These are phyloP conservation scores for Odontophorus gujanensis DNA, from an alignment of 2,113 vertebrate species.

Conservation along the genomic window DNA sequence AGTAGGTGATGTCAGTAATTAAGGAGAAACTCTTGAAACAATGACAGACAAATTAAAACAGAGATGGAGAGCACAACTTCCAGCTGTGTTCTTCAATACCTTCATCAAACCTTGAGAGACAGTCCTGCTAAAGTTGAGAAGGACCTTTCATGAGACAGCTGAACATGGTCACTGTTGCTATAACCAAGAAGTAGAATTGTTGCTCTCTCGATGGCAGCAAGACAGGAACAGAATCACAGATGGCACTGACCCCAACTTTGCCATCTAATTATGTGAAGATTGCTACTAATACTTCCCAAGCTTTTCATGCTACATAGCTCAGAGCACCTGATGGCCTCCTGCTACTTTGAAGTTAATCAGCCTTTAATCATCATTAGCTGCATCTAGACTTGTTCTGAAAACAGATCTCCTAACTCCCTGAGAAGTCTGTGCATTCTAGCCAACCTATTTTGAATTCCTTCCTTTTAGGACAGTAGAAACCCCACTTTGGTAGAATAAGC, in stretches of 20 bases:
- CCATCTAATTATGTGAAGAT: background rate
- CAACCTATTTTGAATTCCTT: background rate
- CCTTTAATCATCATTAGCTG: background rate
- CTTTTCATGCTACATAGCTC: background rate
- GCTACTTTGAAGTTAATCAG: background rate
- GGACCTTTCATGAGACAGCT: background rate
- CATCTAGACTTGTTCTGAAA: background rate
- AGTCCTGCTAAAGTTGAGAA: background rate
- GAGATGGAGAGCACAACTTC: background rate
- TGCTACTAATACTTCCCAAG: background rate
- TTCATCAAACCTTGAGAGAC: background rate
- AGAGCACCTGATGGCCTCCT: background rate
- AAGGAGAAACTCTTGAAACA: background rate
- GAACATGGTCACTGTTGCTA: background rate
- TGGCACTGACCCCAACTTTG: background rate
- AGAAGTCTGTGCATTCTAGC: background rate
- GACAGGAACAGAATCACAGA: background rate
- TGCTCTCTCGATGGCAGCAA: background rate
- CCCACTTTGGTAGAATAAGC: background rate
- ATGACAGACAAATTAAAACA: background rate
- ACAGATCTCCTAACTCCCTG: background rate
- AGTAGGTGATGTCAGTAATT: background rate
- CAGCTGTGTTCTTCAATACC: background rate
- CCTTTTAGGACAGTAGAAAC: background rate
- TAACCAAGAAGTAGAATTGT: background rate